Evolutionary conservation across 2,113 vertebrate species (phyloP), one percentile per base, ranked within the genome.

Genomic region (Anguilla japonica): DNA sequence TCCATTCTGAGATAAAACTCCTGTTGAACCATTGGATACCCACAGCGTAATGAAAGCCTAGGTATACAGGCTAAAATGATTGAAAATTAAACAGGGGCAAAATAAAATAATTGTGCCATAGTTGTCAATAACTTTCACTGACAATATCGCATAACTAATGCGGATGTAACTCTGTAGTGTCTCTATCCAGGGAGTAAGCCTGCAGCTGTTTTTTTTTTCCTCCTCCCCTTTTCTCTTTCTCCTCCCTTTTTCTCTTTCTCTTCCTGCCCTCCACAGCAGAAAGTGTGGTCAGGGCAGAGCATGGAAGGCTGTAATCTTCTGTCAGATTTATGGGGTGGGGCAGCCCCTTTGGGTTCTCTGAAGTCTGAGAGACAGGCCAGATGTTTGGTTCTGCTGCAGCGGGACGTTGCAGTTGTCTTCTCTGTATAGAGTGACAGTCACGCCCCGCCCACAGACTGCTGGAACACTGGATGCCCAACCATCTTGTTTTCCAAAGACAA

Each of bases 401-500:
- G 20, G 34, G 40, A 18, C 6, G 16, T n/a, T 40, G 5, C 15
- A 20, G 29, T 15, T 13, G 1, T 41, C 40, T 3, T 29, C 11
- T 60, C 56, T n/a, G 83, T 60, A 41, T 41, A 29, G 5, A 41
- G 60, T 22, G 34, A 67, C 29, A 41, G 57, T 67, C 4, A 0
- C 41, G 39, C 60, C 29, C 29, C 39, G 0, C 7, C 7, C 50
- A 53, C n/a, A 22, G 18, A 39, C n/a, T 79, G 75, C 26, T 34
- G 75, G 60, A 67, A 95, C 94, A 91, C 93, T 92, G 93, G 91
- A 93, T 91, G 87, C 88, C 82, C 92, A 91, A 93, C 92, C 89
- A 89, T 91, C 83, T 83, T 94, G 94, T 95, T 94, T 94, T 94
- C 92, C 91, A 90, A 85, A 82, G 88, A 90, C 18, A 53, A 43